These are phyloP conservation scores for Columba guinea DNA, from an alignment of 2,797 vertebrate genomes.

Conservation along the genomic window DNA sequence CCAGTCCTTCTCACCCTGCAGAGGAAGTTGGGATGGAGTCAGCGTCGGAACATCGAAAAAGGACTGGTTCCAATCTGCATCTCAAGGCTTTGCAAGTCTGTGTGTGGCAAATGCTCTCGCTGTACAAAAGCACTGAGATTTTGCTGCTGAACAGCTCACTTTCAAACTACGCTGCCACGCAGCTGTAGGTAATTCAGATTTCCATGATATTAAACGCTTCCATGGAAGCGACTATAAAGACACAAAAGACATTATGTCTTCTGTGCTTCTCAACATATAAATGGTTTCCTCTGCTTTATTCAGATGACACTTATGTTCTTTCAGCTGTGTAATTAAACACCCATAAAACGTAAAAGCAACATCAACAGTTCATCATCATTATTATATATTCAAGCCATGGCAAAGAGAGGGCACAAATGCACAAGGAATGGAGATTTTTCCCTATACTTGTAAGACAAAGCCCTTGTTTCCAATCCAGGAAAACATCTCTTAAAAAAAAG, in stretches of 20 bases:
- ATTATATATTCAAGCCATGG: background rate
- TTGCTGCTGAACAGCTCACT: conserved; percentile 6
- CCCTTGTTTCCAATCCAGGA: background rate
- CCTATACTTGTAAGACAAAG: background rate
- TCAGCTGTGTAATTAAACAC: conserved; percentile 53
- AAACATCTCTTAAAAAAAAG: background rate
- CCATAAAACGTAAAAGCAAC: conserved; percentile 29
- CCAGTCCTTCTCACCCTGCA: conserved; percentile 98
- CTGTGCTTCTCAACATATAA: conserved; percentile 37
- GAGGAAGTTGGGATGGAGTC: background rate
- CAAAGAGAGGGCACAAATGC: background rate
- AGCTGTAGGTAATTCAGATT: conserved; percentile 58
- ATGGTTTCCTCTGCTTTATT: conserved; percentile 46
- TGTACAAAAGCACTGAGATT: background rate
- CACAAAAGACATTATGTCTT: conserved; percentile 22
- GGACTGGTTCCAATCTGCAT: background rate
- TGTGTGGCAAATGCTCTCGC: background rate
- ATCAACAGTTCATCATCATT: conserved; percentile 13
- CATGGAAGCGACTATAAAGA: conserved; percentile 20
- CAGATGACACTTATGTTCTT: conserved; percentile 25
- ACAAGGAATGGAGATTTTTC: background rate
- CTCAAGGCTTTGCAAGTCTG: background rate
- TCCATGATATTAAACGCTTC: conserved; percentile 6
- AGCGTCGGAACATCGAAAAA: background rate
- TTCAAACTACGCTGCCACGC: background rate